phyloP scores from a whole-genome alignment of 2,113 vertebrate genomes.

The Coracopsis vasa region DNA sequence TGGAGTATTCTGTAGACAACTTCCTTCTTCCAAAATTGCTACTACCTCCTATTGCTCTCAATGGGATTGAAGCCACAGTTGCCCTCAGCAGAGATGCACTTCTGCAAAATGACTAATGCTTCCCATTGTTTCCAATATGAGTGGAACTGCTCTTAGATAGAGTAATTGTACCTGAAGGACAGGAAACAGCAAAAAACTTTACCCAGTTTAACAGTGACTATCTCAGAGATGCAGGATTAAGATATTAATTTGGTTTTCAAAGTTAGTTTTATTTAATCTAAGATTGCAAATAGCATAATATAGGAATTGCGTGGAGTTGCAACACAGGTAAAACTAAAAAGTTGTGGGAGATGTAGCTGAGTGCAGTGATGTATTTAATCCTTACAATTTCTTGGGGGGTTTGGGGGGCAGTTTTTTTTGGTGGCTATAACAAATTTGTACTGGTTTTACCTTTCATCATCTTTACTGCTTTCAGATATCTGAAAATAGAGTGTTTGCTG shows the following conservation, averaged over 20 bases:
- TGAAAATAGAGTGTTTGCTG: slow-evolving; percentile 40
- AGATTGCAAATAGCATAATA: background rate
- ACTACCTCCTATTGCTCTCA: slow-evolving; percentile 33
- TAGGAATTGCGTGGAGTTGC: background rate
- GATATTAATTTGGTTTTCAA: background rate
- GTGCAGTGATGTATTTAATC: background rate
- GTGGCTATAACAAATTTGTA: background rate
- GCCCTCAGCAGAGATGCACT: background rate
- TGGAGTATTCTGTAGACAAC: background rate
- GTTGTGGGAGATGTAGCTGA: background rate
- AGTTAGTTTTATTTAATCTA: background rate
- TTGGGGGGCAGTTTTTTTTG: background rate
- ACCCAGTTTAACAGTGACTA: background rate
- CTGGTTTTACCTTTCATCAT: background rate
- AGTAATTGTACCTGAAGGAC: slow-evolving; percentile 4
- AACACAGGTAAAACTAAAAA: background rate
- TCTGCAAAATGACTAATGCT: slow-evolving; percentile 46
- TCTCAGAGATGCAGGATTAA: background rate
- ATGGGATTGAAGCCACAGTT: slow-evolving; percentile 30
- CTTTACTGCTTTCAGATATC: background rate
- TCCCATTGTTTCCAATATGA: slow-evolving; percentile 35
- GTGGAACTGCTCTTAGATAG: background rate
- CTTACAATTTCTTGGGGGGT: background rate
- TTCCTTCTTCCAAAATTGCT: slow-evolving; percentile 38
- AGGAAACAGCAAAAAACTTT: background rate